A percentile compares a stretch with the other conserved stretches of the same genome.
Evolutionary conservation across 2,888 invertebrate species (phyloP).

Genomic region (Hypena proboscidalis): DNA sequence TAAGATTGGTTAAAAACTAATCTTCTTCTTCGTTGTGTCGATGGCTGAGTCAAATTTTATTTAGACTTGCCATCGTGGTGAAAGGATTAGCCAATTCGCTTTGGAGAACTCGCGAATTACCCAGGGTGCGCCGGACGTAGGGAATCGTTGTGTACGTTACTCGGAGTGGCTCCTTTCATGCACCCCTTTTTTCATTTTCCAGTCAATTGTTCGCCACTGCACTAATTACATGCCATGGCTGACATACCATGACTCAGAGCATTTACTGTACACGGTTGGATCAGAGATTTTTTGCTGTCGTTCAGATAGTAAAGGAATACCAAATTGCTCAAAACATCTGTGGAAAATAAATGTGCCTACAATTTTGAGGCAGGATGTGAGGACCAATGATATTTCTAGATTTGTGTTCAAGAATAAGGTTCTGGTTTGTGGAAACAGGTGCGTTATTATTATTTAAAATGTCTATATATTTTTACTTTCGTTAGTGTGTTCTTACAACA

Average conservation of each 20-base stretch:
- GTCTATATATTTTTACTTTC: not conserved
- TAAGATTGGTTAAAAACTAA: not conserved
- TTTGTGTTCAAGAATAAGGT: constrained; percentile 64
- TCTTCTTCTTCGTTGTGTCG: too few relatives aligned
- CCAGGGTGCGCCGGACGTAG: too few relatives aligned
- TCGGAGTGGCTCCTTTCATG: too few relatives aligned
- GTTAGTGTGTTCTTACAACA: too few relatives aligned
- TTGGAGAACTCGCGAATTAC: too few relatives aligned
- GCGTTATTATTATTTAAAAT: constrained; percentile 14
- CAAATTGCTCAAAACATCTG: constrained; percentile 41
- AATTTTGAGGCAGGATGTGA: constrained; percentile 61
- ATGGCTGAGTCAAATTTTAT: too few relatives aligned
- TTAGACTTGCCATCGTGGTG: too few relatives aligned
- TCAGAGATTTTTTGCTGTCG: constrained; percentile 62
- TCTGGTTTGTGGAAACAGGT: constrained; percentile 78
- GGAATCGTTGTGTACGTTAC: too few relatives aligned
- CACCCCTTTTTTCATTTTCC: constrained; percentile 43
- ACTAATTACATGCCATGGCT: constrained; percentile 78
- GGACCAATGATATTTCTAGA: constrained; percentile 78
- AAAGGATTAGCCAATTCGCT: too few relatives aligned
- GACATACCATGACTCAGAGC: constrained; percentile 55
- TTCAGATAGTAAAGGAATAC: constrained; percentile 54
- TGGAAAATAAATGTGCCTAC: constrained; percentile 70
- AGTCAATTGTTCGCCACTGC: constrained; percentile 61
- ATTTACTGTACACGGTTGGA: constrained; percentile 62